Base-by-base conservation (phyloP, 2,797 vertebrate species). In the Chaenodraco wilsoni region DNA sequence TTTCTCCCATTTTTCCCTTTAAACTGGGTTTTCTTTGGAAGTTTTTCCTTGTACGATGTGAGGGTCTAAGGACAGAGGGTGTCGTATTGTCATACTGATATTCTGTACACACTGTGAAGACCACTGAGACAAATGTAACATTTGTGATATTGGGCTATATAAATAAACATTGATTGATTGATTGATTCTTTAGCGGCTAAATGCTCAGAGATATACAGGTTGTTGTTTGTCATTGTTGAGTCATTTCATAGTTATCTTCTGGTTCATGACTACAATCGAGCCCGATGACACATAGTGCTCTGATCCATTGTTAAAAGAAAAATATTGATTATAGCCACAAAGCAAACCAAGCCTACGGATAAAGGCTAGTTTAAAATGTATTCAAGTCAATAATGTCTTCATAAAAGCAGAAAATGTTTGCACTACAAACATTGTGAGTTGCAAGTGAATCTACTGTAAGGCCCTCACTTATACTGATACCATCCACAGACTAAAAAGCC, bases 401-500 rank as follows among this genome's bases (percentile, higher is more conserved):
- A 37, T 56, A 5, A 57, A 37, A 44, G 48, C 57, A 48, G 19
- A 37, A 37, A 2, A 37, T 37, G 33, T 37, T 27, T 37, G 33
- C 33, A 37, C 33, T 37, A 37, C 33, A 37, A 9, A 37, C 33
- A 37, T 37, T 37, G 33, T 7, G 33, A 23, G 5, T 58, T 58
- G 31, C 17, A 21, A 37, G 9, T 17, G 8, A 19, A 60, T 5
- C 19, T 5, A 1, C 13, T 10, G 0, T 9, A 16, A 14, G 2
- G 1, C 10, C 27, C 0, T 11, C 19, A 19, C 19, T 37, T 12
- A 15, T 1, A 51, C 37, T 27, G 10, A 65, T 27, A 40, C 21
- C 21, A 66, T 69, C 55, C 54, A 49, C 51, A 49, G 41, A 54
- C n/a, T 58, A 12, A 23, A 41, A 68, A 68, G 56, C 50, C 70